phyloP scores from a whole-genome alignment of 1,140 invertebrate species.

The Caenorhabditis tropicalis region DNA sequence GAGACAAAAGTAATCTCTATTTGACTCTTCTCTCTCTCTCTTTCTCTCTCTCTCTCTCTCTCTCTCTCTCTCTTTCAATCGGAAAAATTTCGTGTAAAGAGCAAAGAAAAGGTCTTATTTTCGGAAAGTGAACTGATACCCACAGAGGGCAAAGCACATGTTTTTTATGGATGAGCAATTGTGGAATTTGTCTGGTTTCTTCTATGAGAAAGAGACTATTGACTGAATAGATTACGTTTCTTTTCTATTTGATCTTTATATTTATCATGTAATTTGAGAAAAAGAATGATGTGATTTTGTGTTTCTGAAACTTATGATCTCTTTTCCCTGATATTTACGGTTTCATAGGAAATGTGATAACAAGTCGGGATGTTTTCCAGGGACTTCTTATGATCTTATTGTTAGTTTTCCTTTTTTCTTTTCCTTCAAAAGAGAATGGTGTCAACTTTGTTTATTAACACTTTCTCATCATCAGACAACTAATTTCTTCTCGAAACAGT shows the following conservation, averaged over 20 bases:
- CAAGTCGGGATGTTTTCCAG: no score
- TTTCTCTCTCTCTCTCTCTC: no score
- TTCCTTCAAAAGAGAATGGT: no score
- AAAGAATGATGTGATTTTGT: neutral
- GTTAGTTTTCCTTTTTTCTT: no score
- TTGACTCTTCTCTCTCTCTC: neutral
- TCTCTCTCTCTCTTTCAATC: no score
- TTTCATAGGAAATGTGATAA: no score
- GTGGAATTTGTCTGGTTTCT: conserved; percentile 13
- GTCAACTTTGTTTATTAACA: no score
- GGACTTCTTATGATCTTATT: no score
- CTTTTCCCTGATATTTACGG: neutral
- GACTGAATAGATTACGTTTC: neutral
- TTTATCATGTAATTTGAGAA: neutral
- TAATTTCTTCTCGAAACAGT: no score
- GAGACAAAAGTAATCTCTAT: neutral
- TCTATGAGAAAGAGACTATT: neutral
- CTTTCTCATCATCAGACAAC: no score
- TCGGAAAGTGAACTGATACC: conserved; percentile 20
- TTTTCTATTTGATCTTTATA: neutral
- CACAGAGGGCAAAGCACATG: conserved; percentile 38
- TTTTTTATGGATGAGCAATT: neutral
- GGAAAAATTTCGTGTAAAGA: conserved; percentile 26
- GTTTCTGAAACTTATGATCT: neutral
- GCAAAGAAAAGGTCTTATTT: neutral